Conservation (phyloP, 2,113 vertebrate species). For the Pelecanus crispus region DNA sequence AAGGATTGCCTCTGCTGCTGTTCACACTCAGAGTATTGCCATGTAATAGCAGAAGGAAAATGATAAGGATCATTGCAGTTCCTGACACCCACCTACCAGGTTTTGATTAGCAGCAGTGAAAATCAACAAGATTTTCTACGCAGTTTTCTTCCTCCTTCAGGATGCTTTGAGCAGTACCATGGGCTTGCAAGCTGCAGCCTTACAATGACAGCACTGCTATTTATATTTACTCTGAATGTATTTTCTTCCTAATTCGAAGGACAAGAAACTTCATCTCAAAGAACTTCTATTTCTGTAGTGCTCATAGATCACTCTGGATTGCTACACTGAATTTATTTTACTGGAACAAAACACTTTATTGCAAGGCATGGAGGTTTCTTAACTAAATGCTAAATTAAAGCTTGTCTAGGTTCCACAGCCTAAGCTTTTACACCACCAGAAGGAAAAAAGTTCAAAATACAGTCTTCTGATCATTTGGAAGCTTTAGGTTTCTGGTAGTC, state of each 20-base stretch:
- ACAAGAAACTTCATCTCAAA: slow-evolving; percentile 5
- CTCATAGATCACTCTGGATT: neutral
- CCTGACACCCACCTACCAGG: neutral
- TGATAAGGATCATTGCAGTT: neutral
- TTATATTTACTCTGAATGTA: neutral
- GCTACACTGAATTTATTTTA: neutral
- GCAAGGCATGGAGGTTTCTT: neutral
- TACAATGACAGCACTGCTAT: neutral
- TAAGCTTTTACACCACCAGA: neutral
- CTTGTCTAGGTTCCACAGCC: neutral
- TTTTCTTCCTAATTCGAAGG: neutral
- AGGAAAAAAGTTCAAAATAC: neutral
- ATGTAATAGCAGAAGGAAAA: neutral
- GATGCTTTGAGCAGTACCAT: neutral
- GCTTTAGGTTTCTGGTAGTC: neutral
- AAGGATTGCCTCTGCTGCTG: neutral
- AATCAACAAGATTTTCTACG: neutral
- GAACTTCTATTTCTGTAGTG: neutral
- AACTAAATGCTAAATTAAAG: neutral
- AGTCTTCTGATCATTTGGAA: neutral
- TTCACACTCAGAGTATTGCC: neutral
- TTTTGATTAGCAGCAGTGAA: neutral
- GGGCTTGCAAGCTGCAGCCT: neutral
- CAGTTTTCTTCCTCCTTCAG: neutral
- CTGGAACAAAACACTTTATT: neutral